Base-by-base conservation (phyloP, 2,888 invertebrate species). In the Agonum fuliginosum region DNA sequence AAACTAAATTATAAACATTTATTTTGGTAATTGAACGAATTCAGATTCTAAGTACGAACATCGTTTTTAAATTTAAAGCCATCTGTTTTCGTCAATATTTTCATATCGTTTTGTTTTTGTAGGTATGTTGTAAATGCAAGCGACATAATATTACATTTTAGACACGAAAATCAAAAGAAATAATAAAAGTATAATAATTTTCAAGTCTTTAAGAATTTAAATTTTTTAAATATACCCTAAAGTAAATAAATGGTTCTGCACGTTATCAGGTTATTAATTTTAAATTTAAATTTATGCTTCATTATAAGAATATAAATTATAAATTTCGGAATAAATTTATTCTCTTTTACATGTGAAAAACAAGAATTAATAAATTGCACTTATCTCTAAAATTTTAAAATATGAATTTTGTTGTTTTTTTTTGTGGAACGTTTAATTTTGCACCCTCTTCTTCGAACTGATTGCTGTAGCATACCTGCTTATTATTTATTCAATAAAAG, bases 261-360 rank as follows among this genome's bases (percentile, higher is more conserved):
- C n/a, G n/a, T 54, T 48, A 48, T 54, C 54, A 54, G n/a, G 22
- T 54, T 54, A 54, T 54, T 54, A 62, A 62, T 62, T 62, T 62
- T 30, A 30, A 62, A 27, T 62, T 62, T 14, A 62, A 62, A 62
- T 62, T 62, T 62, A 62, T 62, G 27, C 58, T 17, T 62, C 30
- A 62, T 62, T 62, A 62, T 62, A 62, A 62, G 30, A 62, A 30
- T 12, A 62, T 62, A 62, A 62, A 62, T 62, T 62, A 62, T 30
- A 62, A 62, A 30, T 62, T 54, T 62, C 12, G 54, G 37, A 37
- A 54, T 54, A 54, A 54, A 27, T 54, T 37, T 37, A 8, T 5
- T 24, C 22, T 54, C 22, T 12, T 24, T 12, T 3, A 24, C 24
- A 54, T 27, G 54, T 54, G 22, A 54, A 22, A 62, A 12, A 27